These are phyloP conservation scores for Phasianus colchicus DNA, from an alignment of 2,113 vertebrate genomes.

Conservation along the genomic window DNA sequence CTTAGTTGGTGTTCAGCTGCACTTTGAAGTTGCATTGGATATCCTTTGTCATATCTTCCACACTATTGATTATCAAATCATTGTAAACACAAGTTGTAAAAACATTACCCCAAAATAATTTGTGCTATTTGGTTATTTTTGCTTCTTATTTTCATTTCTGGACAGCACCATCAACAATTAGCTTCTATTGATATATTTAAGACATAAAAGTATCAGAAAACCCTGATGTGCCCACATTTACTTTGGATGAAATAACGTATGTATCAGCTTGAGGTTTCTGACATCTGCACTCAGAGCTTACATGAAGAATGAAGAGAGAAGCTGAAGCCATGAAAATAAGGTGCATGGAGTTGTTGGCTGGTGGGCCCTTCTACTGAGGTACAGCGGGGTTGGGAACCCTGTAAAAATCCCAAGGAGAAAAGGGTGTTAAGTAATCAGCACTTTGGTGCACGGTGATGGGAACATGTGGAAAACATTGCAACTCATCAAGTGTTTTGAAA, in stretches of 20 bases:
- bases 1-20: fast-evolving
- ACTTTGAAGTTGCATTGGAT: background rate
- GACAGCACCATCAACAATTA: fast-evolving
- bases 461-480: background rate
- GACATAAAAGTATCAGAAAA: background rate
- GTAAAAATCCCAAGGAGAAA: background rate
- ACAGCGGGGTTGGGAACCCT: background rate
- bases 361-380: background rate
- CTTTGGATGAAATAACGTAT: background rate
- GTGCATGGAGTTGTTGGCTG: background rate
- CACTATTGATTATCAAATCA: background rate
- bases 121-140: background rate
- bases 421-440: background rate
- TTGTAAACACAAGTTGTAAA: background rate
- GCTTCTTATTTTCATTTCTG: background rate
- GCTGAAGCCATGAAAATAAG: background rate
- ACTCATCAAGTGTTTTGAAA: background rate
- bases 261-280: background rate
- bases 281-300: background rate
- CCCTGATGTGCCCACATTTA: background rate
- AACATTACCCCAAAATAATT: background rate
- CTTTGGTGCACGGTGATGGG: background rate
- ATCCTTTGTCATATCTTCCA: background rate
- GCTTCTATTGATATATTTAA: background rate
- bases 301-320: background rate